phyloP scores from a whole-genome alignment of 2,113 vertebrate genomes.

The Bos indicus region DNA sequence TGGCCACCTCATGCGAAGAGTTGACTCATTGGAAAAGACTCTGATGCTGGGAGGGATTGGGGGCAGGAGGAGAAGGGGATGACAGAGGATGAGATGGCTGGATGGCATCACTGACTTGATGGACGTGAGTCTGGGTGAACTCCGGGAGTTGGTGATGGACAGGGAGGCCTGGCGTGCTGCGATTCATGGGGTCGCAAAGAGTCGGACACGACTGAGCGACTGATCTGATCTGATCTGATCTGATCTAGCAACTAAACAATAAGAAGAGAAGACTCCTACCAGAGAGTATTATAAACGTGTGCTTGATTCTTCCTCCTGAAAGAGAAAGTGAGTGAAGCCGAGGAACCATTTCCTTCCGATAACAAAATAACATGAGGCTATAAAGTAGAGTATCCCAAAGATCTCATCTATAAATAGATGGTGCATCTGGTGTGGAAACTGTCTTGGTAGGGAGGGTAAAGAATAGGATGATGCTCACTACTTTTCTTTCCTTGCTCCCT shows the following conservation, averaged over 20 bases:
- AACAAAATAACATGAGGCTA: slow-evolving; percentile 38
- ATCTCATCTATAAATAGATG: slow-evolving; percentile 31
- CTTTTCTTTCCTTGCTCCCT: not conserved
- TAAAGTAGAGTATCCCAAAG: slow-evolving; percentile 29
- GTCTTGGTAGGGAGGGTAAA: not conserved
- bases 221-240: too few species aligned
- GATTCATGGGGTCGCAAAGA: fast-evolving
- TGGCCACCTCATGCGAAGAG: too few species aligned
- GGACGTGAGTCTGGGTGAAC: too few species aligned
- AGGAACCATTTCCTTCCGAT: slow-evolving; percentile 30
- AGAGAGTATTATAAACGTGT: not conserved
- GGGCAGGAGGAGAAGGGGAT: too few species aligned
- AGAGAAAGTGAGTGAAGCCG: not conserved
- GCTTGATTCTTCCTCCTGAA: not conserved
- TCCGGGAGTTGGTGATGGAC: too few species aligned
- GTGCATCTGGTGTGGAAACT: not conserved
- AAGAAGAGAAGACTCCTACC: not conserved
- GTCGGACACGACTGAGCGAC: not conserved
- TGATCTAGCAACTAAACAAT: not conserved
- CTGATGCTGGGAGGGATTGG: too few species aligned
- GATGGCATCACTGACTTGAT: too few species aligned
- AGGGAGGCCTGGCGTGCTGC: too few species aligned
- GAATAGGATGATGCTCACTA: not conserved
- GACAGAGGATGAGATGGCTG: too few species aligned
- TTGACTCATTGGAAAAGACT: too few species aligned